phyloP scores from a whole-genome alignment of 2,113 vertebrate species.

The Melanotaenia duboulayi region DNA sequence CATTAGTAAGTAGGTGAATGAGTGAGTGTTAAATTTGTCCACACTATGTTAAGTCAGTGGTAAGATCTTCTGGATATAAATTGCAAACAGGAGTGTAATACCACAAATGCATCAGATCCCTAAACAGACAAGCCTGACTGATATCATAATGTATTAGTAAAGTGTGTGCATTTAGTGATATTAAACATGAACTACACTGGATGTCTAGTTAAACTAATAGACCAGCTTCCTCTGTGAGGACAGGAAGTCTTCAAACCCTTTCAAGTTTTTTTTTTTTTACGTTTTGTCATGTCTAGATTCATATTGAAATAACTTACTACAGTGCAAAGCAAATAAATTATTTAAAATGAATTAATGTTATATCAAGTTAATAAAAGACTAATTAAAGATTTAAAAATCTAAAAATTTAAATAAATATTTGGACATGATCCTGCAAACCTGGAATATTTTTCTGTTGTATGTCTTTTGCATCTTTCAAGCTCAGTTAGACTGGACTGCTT shows the following conservation, averaged over 20 bases:
- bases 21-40: conserved; percentile 59
- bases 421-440: no score
- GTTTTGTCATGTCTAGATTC: no score
- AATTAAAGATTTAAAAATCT: no score
- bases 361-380: no score
- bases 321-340: no score
- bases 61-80: conserved; percentile 25
- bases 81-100: conserved; percentile 11
- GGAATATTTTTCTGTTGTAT: no score
- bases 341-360: no score
- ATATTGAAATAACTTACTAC: neutral
- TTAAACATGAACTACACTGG: neutral
- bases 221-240: neutral
- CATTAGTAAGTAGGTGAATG: conserved; percentile 39
- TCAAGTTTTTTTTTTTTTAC: neutral
- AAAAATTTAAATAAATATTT: no score
- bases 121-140: neutral
- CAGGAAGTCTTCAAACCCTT: neutral
- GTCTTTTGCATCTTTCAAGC: no score
- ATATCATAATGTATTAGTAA: neutral
- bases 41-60: conserved; percentile 39
- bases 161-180: neutral
- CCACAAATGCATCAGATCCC: conserved; percentile 20
- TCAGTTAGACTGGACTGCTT: no score
- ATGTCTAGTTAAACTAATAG: neutral